Base-by-base conservation (phyloP, 1,140 invertebrate genomes). In the Oncopodura yosiiana region DNA sequence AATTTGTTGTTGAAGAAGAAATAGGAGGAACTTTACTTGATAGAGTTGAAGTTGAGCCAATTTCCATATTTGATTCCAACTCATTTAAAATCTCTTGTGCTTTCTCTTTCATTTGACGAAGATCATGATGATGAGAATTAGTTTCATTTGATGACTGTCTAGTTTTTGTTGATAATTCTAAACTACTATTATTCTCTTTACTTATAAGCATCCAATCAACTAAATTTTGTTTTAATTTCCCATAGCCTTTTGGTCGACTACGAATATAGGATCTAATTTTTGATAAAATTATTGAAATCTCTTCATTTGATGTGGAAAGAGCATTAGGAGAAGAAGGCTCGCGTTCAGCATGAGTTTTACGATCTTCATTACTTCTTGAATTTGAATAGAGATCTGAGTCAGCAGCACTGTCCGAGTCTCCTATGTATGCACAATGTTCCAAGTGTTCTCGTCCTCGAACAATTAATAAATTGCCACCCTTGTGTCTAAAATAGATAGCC, bases 351-450 rank as follows among this genome's bases (percentile, higher is more conserved):
- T 18, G 38, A 16, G 24, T 34, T 49, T 38, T 36, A 16, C 24
- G 16, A 21, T 44, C 44, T 39, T 58, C 51, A 26, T 34, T 37
- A 27, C 49, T 57, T 19, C 30, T 53, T 3, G 63, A 62, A 44
- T 56, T 44, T 9, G 63, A 65, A 19, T 57, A 53, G 36, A 55
- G 49, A 38, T 63, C 61, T 2, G 63, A 63, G 29, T 65, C 44
- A 34, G 56, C 60, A 6, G 56, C 60, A 19, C 56, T 59, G 48
- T 64, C 58, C 62, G 83, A 77, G 62, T 86, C 82, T 2, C 84
- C 84, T 46, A 87, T 84, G 68, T 85, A 87, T 0, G 83, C 83
- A 62, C 84, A 87, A 56, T 84, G 80, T 63, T 83, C 79, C 0
- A 87, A 69, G 69, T 85, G 81, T 61, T 81, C 81, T 66, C 84